These are phyloP conservation scores for Sparus aurata DNA, from an alignment of 2,797 vertebrate genomes.

Conservation along the genomic window DNA sequence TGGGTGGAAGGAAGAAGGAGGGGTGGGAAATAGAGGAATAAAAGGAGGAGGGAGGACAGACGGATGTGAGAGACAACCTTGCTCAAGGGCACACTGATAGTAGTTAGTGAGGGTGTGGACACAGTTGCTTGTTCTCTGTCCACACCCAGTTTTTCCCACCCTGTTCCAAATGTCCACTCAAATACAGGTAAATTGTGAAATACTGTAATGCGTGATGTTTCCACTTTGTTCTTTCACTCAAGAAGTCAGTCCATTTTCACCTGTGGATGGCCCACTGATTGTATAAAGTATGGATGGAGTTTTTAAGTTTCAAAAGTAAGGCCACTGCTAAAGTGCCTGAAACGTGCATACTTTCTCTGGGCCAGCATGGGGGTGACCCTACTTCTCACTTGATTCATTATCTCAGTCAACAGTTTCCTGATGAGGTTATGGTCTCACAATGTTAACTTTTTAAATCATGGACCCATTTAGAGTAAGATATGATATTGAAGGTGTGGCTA, in stretches of 20 bases:
- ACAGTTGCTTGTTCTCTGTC: conserved; percentile 9
- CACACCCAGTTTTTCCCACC: conserved; percentile 10
- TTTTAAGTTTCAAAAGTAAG: too few species aligned
- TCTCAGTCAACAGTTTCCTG: too few species aligned
- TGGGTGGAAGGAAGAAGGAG: conserved; percentile 26
- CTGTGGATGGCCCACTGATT: not conserved
- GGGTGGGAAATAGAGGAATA: conserved; percentile 40
- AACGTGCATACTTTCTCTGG: too few species aligned
- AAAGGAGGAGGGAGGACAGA: conserved; percentile 23
- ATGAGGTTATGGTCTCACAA: too few species aligned
- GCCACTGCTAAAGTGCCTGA: too few species aligned
- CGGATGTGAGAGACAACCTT: conserved; percentile 37
- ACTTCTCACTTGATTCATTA: too few species aligned
- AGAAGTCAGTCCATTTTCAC: not conserved
- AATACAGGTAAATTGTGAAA: not conserved
- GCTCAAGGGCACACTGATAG: conserved; percentile 31
- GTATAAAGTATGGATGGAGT: too few species aligned
- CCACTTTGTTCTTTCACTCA: not conserved
- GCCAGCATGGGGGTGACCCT: too few species aligned
- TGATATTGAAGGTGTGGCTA: too few species aligned
- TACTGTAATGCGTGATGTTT: not conserved
- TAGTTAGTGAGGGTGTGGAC: not conserved
- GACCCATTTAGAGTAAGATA: too few species aligned
- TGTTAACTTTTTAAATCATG: too few species aligned
- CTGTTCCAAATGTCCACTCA: not conserved